Conservation (phyloP, 2,888 invertebrate genomes). For the Trichacis sp. region DNA sequence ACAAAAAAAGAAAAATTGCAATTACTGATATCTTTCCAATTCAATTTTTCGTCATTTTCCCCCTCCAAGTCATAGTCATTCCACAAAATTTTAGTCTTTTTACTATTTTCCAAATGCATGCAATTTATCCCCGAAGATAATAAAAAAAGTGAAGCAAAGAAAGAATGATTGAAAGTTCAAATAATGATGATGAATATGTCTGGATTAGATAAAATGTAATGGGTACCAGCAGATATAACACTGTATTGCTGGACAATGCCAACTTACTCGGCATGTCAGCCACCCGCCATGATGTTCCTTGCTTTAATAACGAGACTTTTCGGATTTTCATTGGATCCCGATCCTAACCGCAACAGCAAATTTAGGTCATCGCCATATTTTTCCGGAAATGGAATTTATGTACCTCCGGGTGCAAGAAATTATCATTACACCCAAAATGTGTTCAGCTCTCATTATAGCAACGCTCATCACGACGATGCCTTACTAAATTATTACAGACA, state of each 20-base stretch:
- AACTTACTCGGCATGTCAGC: conserved; percentile 74
- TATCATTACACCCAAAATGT: not conserved
- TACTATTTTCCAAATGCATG: no score
- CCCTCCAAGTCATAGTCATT: no score
- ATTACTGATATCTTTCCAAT: no score
- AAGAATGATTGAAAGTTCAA: no score
- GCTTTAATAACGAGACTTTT: conserved; percentile 73
- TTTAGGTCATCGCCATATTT: not conserved
- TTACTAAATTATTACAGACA: not conserved
- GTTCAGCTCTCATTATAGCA: no score
- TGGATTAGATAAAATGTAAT: conserved; percentile 59
- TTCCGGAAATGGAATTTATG: not conserved
- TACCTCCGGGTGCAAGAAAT: not conserved
- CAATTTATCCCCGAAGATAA: no score
- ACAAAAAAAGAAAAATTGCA: no score
- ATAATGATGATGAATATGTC: no score
- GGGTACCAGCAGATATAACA: conserved; percentile 74
- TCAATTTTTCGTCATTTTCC: no score
- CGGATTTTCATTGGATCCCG: conserved; percentile 70
- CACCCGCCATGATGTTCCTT: conserved; percentile 73
- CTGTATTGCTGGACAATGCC: conserved; percentile 71
- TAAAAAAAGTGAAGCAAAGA: no score
- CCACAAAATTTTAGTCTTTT: no score
- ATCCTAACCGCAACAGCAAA: not conserved
- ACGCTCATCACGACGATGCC: no score